Conservation (phyloP, 2,797 vertebrate genomes). For the Silurus lanzhouensis region DNA sequence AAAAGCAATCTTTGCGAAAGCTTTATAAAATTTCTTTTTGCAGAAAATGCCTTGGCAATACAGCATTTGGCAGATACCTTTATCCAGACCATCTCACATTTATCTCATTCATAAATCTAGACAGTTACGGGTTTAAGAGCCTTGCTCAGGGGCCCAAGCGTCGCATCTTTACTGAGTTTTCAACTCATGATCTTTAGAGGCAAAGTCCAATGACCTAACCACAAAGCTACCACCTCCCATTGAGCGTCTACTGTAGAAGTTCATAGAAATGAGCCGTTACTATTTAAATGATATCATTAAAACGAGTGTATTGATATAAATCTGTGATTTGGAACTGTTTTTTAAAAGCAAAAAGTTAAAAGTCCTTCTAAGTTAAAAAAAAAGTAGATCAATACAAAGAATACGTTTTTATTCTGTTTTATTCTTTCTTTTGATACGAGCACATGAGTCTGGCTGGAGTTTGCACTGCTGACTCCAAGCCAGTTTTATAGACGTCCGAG, state of each 20-base stretch:
- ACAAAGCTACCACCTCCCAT: too few species aligned
- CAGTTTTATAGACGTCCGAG: conserved; percentile 67
- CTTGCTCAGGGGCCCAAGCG: too few species aligned
- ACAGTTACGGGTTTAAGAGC: too few species aligned
- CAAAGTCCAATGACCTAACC: too few species aligned
- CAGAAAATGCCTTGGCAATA: background rate
- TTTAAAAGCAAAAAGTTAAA: background rate
- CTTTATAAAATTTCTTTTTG: background rate
- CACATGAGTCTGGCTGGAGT: conserved; percentile 17
- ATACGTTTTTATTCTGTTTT: background rate
- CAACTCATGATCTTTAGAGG: too few species aligned
- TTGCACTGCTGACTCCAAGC: conserved; percentile 67
- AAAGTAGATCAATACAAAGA: background rate
- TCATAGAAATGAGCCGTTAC: background rate
- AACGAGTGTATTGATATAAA: background rate
- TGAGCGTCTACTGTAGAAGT: too few species aligned
- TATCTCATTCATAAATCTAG: too few species aligned
- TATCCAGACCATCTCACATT: too few species aligned
- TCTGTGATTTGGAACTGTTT: background rate
- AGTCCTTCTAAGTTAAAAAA: background rate
- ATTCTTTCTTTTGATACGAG: background rate
- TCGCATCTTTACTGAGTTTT: too few species aligned
- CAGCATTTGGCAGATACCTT: too few species aligned
- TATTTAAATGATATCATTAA: background rate
- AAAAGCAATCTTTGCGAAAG: background rate